Conservation (phyloP, 2,113 vertebrate species). For the Pteruthius melanotis region DNA sequence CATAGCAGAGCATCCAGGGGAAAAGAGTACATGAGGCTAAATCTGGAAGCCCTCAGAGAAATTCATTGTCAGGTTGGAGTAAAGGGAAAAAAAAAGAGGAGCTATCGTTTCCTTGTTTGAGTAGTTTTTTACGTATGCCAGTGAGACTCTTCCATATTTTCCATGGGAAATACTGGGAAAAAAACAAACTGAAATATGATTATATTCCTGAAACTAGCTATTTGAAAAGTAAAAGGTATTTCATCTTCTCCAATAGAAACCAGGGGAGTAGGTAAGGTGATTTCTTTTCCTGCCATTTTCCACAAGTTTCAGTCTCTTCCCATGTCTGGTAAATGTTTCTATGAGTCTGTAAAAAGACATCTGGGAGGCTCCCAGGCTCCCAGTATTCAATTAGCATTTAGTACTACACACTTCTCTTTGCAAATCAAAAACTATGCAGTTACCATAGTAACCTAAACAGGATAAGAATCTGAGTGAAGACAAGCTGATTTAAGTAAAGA, state of each 20-base stretch:
- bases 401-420: neutral
- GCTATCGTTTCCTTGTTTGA: neutral
- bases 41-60: constrained; percentile 32
- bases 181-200: neutral
- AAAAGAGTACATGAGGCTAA: neutral
- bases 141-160: neutral
- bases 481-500: neutral
- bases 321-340: neutral
- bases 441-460: constrained; percentile 21
- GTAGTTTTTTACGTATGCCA: neutral
- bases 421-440: neutral
- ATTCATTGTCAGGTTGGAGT: neutral
- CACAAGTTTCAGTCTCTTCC: neutral
- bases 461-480: neutral
- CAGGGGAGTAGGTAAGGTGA: neutral
- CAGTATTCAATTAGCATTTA: constrained; percentile 12
- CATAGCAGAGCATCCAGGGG: neutral
- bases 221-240: neutral
- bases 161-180: neutral
- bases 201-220: neutral
- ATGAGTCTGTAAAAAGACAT: neutral
- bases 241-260: neutral
- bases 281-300: neutral
- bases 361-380: neutral
- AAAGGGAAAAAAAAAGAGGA: neutral